Percentiles rank a stretch among this genome's conserved stretches.
Conservation (phyloP, 2,888 invertebrate genomes). For the Meiosimyza decipiens region DNA sequence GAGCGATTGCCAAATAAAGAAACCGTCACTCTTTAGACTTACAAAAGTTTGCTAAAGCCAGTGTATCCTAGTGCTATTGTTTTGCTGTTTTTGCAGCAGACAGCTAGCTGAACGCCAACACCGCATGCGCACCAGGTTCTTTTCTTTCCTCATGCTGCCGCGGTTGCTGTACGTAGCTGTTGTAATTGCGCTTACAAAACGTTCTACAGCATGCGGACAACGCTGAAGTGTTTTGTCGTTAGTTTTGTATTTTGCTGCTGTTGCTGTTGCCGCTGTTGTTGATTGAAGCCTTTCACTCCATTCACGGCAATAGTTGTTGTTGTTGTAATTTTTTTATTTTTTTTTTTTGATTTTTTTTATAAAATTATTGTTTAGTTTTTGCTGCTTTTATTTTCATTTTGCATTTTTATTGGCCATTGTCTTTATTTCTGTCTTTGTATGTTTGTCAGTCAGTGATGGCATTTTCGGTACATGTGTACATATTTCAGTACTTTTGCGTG, state of each 20-base stretch:
- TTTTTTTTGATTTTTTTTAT: constrained; percentile 13
- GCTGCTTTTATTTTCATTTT: constrained; percentile 37
- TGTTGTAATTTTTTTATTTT: constrained; percentile 36
- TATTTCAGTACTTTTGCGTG: too few relatives aligned
- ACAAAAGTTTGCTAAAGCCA: too few relatives aligned
- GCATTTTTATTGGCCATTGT: constrained; percentile 28
- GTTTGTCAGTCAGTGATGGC: neutral
- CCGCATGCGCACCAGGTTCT: constrained; percentile 26
- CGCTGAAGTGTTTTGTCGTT: constrained; percentile 18
- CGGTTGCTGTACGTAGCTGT: neutral
- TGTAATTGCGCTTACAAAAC: constrained; percentile 26
- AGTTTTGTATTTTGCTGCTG: constrained; percentile 44
- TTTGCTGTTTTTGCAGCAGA: constrained; percentile 54
- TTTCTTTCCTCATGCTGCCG: neutral
- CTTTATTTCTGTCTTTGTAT: neutral
- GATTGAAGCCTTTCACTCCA: constrained; percentile 65
- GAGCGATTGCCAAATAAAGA: too few relatives aligned
- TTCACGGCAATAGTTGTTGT: constrained; percentile 59
- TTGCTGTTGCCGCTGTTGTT: constrained; percentile 43
- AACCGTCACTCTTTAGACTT: too few relatives aligned
- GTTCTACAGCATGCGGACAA: constrained; percentile 5
- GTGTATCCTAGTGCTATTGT: too few relatives aligned
- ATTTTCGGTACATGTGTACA: too few relatives aligned
- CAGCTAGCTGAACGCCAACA: constrained; percentile 40
- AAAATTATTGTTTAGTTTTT: constrained; percentile 39